These are phyloP conservation scores for Andricus curvator DNA, from an alignment of 2,888 invertebrate species.

Conservation along the genomic window DNA sequence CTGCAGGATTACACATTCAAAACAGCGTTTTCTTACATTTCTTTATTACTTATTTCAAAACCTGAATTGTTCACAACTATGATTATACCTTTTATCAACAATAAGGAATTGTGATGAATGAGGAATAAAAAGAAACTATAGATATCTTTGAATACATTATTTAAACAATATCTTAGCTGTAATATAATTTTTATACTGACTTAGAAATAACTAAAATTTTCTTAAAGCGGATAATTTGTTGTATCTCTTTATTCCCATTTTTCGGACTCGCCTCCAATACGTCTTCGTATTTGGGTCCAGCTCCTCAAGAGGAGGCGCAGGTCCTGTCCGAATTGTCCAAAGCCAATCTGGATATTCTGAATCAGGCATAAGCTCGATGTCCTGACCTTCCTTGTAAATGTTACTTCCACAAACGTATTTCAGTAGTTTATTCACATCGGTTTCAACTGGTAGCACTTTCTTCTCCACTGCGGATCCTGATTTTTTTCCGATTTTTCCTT, in stretches of 20 bases:
- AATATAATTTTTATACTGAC: not conserved
- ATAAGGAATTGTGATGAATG: too few species aligned
- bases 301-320: conserved; percentile 84
- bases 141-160: too few species aligned
- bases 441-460: conserved; percentile 89
- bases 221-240: conserved; percentile 77
- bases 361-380: conserved; percentile 87
- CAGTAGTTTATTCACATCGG: conserved; percentile 87
- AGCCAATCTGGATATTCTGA: conserved; percentile 96
- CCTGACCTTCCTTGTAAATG: conserved; percentile 88
- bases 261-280: conserved; percentile 90
- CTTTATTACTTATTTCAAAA: too few species aligned
- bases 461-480: conserved; percentile 85
- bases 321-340: conserved; percentile 86
- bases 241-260: conserved; percentile 83
- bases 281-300: conserved; percentile 88
- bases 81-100: too few species aligned
- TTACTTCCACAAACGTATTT: conserved; percentile 92
- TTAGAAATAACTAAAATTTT: conserved; percentile 36
- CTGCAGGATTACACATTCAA: too few species aligned
- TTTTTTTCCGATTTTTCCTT: conserved; percentile 81
- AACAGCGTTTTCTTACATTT: too few species aligned
- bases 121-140: too few species aligned
- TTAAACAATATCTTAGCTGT: not conserved
- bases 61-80: too few species aligned